A percentile compares a stretch with the other conserved stretches of the same genome.
phyloP scores from a whole-genome alignment of 2,113 vertebrate genomes.

The Larimichthys crocea region DNA sequence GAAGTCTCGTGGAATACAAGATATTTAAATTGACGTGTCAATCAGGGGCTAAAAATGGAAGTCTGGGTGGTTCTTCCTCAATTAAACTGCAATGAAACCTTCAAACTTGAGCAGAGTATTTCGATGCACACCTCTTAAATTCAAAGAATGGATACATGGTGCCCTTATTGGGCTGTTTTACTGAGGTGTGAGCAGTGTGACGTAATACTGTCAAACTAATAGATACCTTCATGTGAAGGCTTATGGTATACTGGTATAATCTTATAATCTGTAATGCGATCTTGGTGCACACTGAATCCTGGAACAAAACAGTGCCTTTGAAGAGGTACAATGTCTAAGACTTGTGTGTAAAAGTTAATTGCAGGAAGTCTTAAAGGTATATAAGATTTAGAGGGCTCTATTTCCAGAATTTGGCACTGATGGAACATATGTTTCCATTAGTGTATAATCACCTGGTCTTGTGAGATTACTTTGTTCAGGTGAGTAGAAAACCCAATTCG shows the following conservation, averaged over 20 bases:
- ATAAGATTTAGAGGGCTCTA: constrained; percentile 9
- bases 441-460: neutral
- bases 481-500: constrained; percentile 30
- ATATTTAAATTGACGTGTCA: constrained; percentile 24
- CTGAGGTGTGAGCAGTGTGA: constrained; percentile 24
- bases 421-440: no score
- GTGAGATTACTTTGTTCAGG: constrained; percentile 38
- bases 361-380: neutral
- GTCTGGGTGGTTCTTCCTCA: neutral
- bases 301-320: constrained; percentile 20
- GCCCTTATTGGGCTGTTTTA: neutral
- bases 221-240: constrained; percentile 1
- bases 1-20: neutral
- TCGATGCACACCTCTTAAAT: neutral
- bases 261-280: constrained; percentile 29
- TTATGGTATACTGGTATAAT: constrained; percentile 11
- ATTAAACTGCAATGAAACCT: neutral
- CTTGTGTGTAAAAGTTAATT: constrained; percentile 50
- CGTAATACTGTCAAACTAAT: constrained; percentile 23
- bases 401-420: no score
- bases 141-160: neutral
- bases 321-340: constrained; percentile 42
- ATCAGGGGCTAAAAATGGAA: neutral
- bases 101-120: neutral
- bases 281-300: constrained; percentile 9